These are phyloP conservation scores for Sapayoa aenigma DNA, from an alignment of 2,113 vertebrate species.

Conservation along the genomic window DNA sequence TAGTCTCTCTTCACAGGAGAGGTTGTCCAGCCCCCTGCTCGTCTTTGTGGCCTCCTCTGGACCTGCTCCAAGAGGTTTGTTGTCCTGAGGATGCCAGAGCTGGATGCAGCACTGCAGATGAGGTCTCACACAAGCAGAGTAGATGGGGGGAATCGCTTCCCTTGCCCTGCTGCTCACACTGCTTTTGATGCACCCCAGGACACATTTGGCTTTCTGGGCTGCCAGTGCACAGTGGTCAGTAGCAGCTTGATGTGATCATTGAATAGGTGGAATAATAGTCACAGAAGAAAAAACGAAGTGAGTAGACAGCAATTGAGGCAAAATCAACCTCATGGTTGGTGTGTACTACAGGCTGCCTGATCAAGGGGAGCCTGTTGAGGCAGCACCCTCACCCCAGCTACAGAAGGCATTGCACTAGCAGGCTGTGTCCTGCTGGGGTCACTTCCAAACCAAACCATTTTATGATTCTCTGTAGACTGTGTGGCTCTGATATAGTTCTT, in stretches of 20 bases:
- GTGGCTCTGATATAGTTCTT: not conserved
- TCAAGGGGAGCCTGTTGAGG: not conserved
- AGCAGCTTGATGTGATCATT: not conserved
- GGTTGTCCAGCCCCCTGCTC: not conserved
- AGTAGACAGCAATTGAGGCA: not conserved
- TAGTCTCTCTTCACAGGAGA: not conserved
- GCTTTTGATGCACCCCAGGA: not conserved
- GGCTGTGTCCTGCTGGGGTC: not conserved
- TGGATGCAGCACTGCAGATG: not conserved
- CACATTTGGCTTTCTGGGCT: not conserved
- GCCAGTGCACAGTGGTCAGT: not conserved
- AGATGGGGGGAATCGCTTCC: not conserved
- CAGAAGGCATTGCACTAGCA: not conserved
- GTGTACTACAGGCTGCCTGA: fast-evolving
- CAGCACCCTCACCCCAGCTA: not conserved
- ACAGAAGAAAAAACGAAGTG: not conserved
- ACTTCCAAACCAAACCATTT: not conserved
- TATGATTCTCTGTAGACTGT: not conserved
- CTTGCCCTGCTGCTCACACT: not conserved
- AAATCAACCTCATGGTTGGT: not conserved
- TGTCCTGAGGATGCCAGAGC: not conserved
- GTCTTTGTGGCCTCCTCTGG: not conserved
- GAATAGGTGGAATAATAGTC: not conserved
- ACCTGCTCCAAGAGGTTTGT: not conserved
- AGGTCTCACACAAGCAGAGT: not conserved